Base-by-base conservation (phyloP, 2,888 invertebrate genomes). In the Trichacis sp. region DNA sequence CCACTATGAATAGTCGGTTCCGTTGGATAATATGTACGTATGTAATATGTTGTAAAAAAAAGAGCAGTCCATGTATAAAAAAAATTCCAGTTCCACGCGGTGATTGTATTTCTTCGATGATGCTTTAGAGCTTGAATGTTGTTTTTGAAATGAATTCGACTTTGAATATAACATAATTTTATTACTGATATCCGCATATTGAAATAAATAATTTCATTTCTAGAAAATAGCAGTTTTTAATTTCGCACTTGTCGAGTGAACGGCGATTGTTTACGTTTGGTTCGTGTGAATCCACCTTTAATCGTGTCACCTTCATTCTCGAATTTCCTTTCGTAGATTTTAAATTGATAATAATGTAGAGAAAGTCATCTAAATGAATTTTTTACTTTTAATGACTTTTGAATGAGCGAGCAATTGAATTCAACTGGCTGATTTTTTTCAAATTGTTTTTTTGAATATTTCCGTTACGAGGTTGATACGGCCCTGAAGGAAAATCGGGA, bases 31-130 rank as follows among this genome's bases (percentile, higher is more conserved):
- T 55, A 50, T 58, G 56, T 55, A 57, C 53, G 42, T 56, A 49
- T 67, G 59, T 62, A 59, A 62, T 58, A 67, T 67, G 53, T 55
- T 66, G 66, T 67, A 67, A 48, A 52, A 64, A 54, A 64, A 50
- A 40, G 24, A 17, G 20, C 51, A 48, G 46, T 42, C 5, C 29
- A 8, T 66, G 66, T 62, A 55, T 14, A 48, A 53, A 60, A 61
- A 17, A 48, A 18, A 58, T 17, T 24, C 43, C 1, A 9, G 61
- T 59, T 52, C 17, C 48, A 55, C 18, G 47, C 53, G 14, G 19
- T 43, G 9, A 9, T 43, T 29, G 45, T 45, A 33, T 61, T 19
- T 53, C 46, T 51, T 58, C 29, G 51, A 56, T 5, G 40, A 24
- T 24, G 3, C 24, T 43, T 56, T 55, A 65, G 58, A 15, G 62